Percentiles rank a stretch among this genome's conserved stretches.
Conservation (phyloP, 2,888 invertebrate species). For the Pristionchus japonicus region DNA sequence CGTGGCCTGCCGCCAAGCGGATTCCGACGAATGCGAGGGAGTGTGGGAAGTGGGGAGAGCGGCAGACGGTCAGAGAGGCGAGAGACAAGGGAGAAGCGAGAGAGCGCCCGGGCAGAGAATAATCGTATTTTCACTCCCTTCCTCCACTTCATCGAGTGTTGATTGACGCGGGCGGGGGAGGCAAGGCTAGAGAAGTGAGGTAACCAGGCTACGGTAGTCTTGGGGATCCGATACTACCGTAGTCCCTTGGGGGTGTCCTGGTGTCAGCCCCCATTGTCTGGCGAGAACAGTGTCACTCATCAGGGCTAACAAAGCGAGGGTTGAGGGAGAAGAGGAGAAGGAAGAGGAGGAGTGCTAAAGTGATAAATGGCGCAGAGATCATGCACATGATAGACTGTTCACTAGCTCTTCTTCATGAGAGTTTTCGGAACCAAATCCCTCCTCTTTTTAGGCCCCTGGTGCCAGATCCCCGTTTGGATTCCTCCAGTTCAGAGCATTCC, state of each 20-base stretch:
- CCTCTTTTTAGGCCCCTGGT: too few species aligned
- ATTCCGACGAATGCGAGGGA: neutral
- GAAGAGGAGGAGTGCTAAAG: neutral
- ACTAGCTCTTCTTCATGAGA: neutral
- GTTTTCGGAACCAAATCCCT: too few species aligned
- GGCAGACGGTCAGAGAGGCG: neutral
- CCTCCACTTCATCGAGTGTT: constrained; percentile 34
- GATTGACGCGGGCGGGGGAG: neutral
- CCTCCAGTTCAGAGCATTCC: neutral
- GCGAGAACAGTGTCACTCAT: neutral
- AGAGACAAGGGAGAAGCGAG: neutral
- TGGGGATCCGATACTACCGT: neutral
- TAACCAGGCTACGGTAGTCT: constrained; percentile 1
- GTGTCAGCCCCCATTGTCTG: constrained; percentile 9
- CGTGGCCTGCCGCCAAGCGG: neutral
- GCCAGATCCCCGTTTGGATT: neutral
- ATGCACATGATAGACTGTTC: neutral
- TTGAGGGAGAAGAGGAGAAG: neutral
- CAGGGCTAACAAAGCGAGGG: constrained; percentile 33
- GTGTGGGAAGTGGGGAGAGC: neutral
- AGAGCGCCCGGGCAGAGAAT: neutral
- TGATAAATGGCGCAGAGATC: neutral
- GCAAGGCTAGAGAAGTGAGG: neutral
- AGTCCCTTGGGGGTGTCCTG: neutral
- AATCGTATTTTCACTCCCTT: constrained; percentile 34